A percentile compares a stretch with the other conserved stretches of the same genome.
phyloP scores from a whole-genome alignment of 1,140 invertebrate species.

The Aethina tumida region DNA sequence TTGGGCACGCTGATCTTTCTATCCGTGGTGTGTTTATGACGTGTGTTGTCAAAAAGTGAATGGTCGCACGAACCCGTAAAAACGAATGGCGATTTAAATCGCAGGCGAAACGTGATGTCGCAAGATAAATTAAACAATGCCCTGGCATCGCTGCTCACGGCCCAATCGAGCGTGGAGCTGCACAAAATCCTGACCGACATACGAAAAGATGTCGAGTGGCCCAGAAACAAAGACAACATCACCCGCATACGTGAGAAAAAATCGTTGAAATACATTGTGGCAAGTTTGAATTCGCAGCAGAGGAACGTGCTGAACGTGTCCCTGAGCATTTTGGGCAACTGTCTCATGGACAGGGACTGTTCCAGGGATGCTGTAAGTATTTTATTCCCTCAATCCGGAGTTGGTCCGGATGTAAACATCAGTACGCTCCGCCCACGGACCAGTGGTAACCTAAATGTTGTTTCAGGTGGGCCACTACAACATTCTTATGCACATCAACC shows the following conservation, averaged over 20 bases:
- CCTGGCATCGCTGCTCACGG: too few species aligned
- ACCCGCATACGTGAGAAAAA: constrained; percentile 17
- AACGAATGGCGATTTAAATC: too few species aligned
- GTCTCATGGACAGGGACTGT: constrained; percentile 41
- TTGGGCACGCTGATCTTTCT: too few species aligned
- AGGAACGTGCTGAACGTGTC: constrained; percentile 39
- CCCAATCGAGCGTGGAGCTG: too few species aligned
- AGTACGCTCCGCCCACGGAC: too few species aligned
- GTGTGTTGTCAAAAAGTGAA: too few species aligned
- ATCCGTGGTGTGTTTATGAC: too few species aligned
- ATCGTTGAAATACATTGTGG: constrained; percentile 24
- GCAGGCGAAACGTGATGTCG: too few species aligned
- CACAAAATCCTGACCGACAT: constrained; percentile 24
- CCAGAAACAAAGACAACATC: constrained; percentile 23
- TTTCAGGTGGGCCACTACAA: constrained; percentile 23
- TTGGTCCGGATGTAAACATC: neutral
- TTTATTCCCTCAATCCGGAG: constrained; percentile 4
- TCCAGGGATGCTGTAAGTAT: constrained; percentile 24
- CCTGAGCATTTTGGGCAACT: constrained; percentile 48
- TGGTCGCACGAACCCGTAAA: too few species aligned
- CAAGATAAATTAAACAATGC: too few species aligned
- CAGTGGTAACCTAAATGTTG: neutral
- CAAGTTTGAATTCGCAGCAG: constrained; percentile 34
- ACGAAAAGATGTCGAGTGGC: constrained; percentile 27
- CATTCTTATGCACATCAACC: constrained; percentile 22